Evolutionary conservation across 2,797 vertebrate species (phyloP).

Genomic region (Neosilurus mollespiculum): DNA sequence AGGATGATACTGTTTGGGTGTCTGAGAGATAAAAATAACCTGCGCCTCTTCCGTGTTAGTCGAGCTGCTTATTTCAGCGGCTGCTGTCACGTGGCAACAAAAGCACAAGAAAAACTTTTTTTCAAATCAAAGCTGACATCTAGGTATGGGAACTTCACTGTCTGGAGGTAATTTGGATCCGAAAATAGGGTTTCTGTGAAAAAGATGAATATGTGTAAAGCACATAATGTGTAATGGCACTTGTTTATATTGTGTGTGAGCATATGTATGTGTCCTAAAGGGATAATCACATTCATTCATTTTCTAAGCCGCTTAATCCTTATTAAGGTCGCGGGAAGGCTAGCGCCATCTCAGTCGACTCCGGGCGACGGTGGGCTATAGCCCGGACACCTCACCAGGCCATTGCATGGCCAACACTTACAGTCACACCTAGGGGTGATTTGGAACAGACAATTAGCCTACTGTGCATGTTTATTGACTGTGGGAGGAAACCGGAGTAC

Average conservation of each 20-base stretch:
- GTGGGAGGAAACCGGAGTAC: too few species aligned
- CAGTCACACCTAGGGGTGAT: too few species aligned
- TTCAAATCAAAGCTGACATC: conserved; percentile 10
- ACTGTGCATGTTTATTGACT: too few species aligned
- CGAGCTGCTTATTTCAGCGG: conserved; percentile 4
- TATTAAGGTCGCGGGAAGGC: too few species aligned
- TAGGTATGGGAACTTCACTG: background rate
- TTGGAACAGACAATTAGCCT: too few species aligned
- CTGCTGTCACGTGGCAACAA: background rate
- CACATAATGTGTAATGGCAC: background rate
- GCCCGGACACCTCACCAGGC: too few species aligned
- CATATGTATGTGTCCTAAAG: background rate
- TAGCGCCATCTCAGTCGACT: too few species aligned
- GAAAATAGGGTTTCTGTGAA: background rate
- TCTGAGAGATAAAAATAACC: conserved; percentile 37
- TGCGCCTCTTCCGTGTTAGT: background rate
- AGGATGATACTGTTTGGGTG: conserved; percentile 14
- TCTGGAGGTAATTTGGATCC: conserved; percentile 5
- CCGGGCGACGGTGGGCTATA: too few species aligned
- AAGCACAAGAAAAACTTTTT: conserved; percentile 8
- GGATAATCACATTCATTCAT: background rate
- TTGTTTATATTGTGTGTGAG: background rate
- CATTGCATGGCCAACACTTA: too few species aligned
- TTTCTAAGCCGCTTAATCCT: too few species aligned
- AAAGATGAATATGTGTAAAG: background rate